These are phyloP conservation scores for Berghia stephanieae DNA, from an alignment of 1,140 invertebrate genomes.

Conservation along the genomic window DNA sequence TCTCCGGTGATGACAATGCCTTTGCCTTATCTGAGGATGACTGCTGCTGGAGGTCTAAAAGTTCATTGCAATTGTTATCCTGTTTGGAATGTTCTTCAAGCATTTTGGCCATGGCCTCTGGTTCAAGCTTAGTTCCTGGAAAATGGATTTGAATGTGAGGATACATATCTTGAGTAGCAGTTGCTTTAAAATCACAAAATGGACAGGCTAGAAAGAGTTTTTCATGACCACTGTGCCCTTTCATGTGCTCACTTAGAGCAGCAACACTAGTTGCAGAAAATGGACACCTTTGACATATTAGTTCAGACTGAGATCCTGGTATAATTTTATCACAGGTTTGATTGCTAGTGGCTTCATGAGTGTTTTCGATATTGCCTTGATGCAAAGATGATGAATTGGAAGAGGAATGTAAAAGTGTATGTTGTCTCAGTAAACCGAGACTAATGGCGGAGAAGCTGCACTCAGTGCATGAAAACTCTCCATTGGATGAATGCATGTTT, in stretches of 20 bases:
- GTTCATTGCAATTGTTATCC: slow-evolving; percentile 13
- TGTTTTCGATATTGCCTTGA: no score
- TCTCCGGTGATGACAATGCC: no score
- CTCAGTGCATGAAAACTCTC: slow-evolving; percentile 51
- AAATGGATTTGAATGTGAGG: slow-evolving; percentile 57
- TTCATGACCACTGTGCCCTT: slow-evolving; percentile 43
- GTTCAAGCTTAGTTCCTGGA: slow-evolving; percentile 49
- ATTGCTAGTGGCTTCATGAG: slow-evolving; percentile 40
- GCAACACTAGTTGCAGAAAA: slow-evolving; percentile 48
- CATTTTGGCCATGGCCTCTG: slow-evolving; percentile 33
- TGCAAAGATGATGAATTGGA: no score
- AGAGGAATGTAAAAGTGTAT: slow-evolving; percentile 52
- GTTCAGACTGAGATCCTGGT: slow-evolving; percentile 38
- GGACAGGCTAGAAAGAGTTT: slow-evolving; percentile 53
- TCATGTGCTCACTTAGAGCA: slow-evolving; percentile 44
- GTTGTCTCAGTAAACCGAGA: slow-evolving; percentile 51
- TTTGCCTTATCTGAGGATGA: no score
- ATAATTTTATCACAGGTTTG: slow-evolving; percentile 38
- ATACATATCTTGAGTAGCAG: slow-evolving; percentile 41
- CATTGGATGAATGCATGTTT: slow-evolving; percentile 52
- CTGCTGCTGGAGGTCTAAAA: not conserved
- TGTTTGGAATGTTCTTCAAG: slow-evolving; percentile 30
- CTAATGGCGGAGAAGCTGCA: slow-evolving; percentile 58
- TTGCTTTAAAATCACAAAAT: slow-evolving; percentile 55
- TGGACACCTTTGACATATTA: slow-evolving; percentile 57